Evolutionary conservation across 2,888 invertebrate genomes (phyloP).

Genomic region (Petrolisthes cinctipes): DNA sequence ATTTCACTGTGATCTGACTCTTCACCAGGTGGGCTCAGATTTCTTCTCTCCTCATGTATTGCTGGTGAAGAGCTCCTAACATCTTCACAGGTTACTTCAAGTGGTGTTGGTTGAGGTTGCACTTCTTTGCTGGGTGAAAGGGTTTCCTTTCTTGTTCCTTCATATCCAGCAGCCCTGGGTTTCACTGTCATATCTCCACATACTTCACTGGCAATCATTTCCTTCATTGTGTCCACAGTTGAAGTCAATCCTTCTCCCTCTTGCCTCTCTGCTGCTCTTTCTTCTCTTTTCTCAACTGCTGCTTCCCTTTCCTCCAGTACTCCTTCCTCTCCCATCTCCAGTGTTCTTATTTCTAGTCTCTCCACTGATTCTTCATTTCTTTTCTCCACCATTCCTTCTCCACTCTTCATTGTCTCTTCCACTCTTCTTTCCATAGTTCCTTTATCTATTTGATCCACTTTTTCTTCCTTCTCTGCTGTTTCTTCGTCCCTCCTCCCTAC

Average conservation of each 20-base stretch:
- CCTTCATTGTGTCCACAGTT: neutral
- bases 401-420: neutral
- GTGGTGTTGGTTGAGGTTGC: too few relatives aligned
- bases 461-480: neutral
- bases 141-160: too few relatives aligned
- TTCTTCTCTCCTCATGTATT: too few relatives aligned
- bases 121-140: too few relatives aligned
- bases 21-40: too few relatives aligned
- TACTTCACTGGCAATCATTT: neutral
- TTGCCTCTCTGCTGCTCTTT: too few relatives aligned
- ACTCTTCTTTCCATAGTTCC: neutral
- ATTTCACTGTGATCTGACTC: too few relatives aligned
- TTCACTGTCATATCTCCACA: too few relatives aligned
- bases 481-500: too few relatives aligned
- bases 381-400: neutral
- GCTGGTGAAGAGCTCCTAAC: too few relatives aligned
- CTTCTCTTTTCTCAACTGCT: neutral
- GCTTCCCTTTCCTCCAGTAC: neutral
- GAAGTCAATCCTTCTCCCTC: neutral
- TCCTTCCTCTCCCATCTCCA: neutral
- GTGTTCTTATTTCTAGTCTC: neutral
- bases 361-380: neutral
- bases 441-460: neutral
- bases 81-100: too few relatives aligned
- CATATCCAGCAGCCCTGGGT: too few relatives aligned